phyloP scores from a whole-genome alignment of 2,113 vertebrate genomes.

The Guaruba guarouba region DNA sequence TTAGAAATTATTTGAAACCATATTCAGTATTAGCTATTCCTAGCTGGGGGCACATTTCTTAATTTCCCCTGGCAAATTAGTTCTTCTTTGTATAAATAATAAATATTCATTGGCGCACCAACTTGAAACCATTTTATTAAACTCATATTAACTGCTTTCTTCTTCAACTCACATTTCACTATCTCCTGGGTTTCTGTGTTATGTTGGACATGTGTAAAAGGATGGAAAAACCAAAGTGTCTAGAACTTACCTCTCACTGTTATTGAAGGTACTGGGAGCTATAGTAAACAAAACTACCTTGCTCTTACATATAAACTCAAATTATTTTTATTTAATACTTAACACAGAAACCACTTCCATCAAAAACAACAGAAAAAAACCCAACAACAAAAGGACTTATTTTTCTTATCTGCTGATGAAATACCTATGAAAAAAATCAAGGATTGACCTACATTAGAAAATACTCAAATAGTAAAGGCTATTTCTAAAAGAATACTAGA shows the following conservation, averaged over 20 bases:
- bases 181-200: neutral
- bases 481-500: neutral
- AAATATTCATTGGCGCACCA: neutral
- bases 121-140: neutral
- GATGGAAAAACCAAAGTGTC: neutral
- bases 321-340: neutral
- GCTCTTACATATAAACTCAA: neutral
- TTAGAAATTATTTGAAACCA: slow-evolving; percentile 2
- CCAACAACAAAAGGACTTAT: neutral
- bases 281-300: neutral
- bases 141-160: neutral
- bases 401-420: neutral
- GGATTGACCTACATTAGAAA: neutral
- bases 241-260: neutral
- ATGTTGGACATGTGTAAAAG: neutral
- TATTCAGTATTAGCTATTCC: neutral
- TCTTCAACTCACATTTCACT: neutral
- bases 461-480: neutral
- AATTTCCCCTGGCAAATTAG: neutral
- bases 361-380: neutral
- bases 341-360: neutral
- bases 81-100: slow-evolving; percentile 5
- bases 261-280: neutral
- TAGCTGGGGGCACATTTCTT: neutral
- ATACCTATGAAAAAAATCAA: neutral